These are phyloP conservation scores for Rhyzopertha dominica DNA, from an alignment of 1,140 invertebrate genomes.

Conservation along the genomic window DNA sequence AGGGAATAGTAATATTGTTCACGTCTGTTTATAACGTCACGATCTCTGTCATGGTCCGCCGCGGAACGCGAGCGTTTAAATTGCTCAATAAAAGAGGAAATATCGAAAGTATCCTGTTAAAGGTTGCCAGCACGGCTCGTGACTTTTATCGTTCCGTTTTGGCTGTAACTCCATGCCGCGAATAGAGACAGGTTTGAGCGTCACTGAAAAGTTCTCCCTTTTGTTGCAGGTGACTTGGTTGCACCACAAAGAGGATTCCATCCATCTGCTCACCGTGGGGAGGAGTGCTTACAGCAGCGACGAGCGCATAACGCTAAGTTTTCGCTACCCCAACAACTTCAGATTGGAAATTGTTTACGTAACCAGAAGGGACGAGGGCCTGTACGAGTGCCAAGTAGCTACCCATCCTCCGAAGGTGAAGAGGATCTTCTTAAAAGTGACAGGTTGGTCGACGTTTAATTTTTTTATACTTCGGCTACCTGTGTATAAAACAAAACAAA, in stretches of 20 bases:
- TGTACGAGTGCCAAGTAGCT: constrained; percentile 82
- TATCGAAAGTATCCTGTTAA: no score
- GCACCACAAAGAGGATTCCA: constrained; percentile 61
- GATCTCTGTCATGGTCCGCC: no score
- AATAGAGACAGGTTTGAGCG: no score
- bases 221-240: constrained; percentile 71
- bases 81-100: no score
- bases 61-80: no score
- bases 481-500: no score
- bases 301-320: constrained; percentile 65
- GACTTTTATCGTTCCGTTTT: no score
- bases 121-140: no score
- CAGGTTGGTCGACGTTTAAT: constrained; percentile 44
- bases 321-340: constrained; percentile 81
- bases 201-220: no score
- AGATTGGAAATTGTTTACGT: constrained; percentile 72
- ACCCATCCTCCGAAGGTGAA: constrained; percentile 73
- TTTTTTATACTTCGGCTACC: constrained; percentile 4
- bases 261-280: constrained; percentile 72
- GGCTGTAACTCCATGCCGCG: no score
- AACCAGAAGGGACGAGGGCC: constrained; percentile 65
- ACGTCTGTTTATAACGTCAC: no score
- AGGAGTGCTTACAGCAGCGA: constrained; percentile 69
- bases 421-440: constrained; percentile 57
- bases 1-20: no score